A percentile compares a stretch with the other conserved stretches of the same genome.
These are phyloP conservation scores for Sylvilagus floridanus DNA, from an alignment of 2,797 vertebrate species.

Conservation along the genomic window DNA sequence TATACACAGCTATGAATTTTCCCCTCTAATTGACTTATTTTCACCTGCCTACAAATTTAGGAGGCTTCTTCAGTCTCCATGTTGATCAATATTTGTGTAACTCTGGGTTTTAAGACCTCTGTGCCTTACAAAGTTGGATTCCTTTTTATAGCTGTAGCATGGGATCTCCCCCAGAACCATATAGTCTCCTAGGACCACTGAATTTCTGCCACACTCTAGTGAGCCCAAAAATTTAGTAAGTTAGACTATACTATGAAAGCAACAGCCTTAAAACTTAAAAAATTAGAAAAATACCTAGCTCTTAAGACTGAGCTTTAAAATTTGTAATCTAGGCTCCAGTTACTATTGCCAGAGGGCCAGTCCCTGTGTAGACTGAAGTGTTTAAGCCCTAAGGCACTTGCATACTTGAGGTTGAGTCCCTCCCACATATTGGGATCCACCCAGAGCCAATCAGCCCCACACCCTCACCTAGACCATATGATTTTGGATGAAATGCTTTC, in stretches of 20 bases:
- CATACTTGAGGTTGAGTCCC: not conserved
- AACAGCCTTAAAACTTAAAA: not conserved
- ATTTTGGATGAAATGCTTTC: not conserved
- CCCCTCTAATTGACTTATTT: not conserved
- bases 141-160: not conserved
- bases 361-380: not conserved
- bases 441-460: not conserved
- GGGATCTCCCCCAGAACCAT: not conserved
- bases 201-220: not conserved
- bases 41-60: not conserved
- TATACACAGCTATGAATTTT: not conserved
- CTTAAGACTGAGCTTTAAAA: not conserved
- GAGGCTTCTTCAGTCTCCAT: not conserved
- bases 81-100: not conserved
- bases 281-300: conserved; percentile 3
- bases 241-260: not conserved
- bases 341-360: not conserved
- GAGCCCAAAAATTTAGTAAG: not conserved
- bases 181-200: not conserved
- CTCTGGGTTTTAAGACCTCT: not conserved
- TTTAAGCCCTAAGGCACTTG: not conserved
- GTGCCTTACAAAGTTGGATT: not conserved
- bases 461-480: not conserved
- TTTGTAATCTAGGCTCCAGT: not conserved
- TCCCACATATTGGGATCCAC: not conserved